Evolutionary conservation across 2,113 vertebrate genomes (phyloP), one percentile per base, ranked within the genome.

Genomic region (Protomyctophum bolini): DNA sequence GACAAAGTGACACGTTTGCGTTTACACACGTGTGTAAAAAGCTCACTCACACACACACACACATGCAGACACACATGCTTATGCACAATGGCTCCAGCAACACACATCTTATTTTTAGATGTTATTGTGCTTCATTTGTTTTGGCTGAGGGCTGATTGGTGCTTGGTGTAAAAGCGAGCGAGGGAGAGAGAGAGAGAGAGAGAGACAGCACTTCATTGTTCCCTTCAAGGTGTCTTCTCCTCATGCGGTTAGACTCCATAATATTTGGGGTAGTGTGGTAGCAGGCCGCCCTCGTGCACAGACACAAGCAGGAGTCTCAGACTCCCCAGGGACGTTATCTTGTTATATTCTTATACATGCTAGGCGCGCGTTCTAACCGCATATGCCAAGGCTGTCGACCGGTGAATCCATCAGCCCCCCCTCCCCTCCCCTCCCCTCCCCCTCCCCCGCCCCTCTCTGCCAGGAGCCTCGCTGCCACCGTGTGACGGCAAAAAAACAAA

Each of bases 321-420:
- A 63, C 68, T 83, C 68, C 58, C 58, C 60, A 64, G 47, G 45
- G n/a, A 50, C 67, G 66, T 74, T 78, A 59, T 59, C 29, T 76
- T 76, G 58, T 77, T 65, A 57, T 45, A 54, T 46, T 50, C 33
- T 33, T 58, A 57, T 58, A 57, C 68, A 49, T 29, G 29, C n/a
- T 21, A 68, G 56, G 61, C 49, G n/a, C 67, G 49, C 33, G n/a
- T 49, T 55, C 11, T 33, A 51, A 10, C 49, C 12, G 49, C 29
- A 48, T 11, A 54, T 14, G 73, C 66, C 52, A 58, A 72, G 61
- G 28, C 72, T 82, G 78, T 49, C 50, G 79, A 82, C 79, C 66
- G 73, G 68, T 71, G 74, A 82, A 86, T 89, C 86, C 72, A 91
- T 89, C 87, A 89, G 76, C 83, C 70, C 66, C 46, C 41, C 46